Evolutionary conservation across 2,888 invertebrate species (phyloP), one percentile per base, ranked within the genome.

Genomic region (Macrostomum cliftonense): DNA sequence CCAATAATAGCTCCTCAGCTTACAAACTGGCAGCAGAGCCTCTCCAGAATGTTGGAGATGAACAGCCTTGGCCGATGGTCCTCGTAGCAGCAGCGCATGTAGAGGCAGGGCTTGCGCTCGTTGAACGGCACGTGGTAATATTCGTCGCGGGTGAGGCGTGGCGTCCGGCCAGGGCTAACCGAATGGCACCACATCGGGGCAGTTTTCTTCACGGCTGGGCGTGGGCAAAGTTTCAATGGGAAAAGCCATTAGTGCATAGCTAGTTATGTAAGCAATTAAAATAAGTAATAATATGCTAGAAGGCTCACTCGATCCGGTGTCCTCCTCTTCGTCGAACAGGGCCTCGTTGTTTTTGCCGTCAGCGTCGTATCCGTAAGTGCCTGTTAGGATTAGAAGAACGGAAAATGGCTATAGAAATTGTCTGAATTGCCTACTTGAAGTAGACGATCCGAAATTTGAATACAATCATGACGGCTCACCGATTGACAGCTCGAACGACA

Each of bases 21-120:
- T 49, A 50, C 50, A 39, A 50, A 13, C 38, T 51, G 36, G 9
- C 36, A 37, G 20, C 51, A 19, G 12, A 50, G 42, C 38, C 21
- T 43, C 20, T 54, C 46, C 19, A 60, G 39, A 28, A 58, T 49
- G 42, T 61, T 60, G 37, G 52, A 52, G 45, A 56, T 55, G 45
- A 49, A 56, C 9, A 56, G 46, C 19, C 60, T 46, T 40, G 55
- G 55, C 4, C 57, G 38, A 37, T 54, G 46, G 44, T 60, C 60
- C 46, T 60, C 60, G 45, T 53, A 56, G 21, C 49, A 42, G n/a
- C 47, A 42, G 16, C 42, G 42, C 14, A 56, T 52, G 46, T 52
- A 60, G 17, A 60, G 46, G 47, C 58, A 58, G 4, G 60, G 60
- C 43, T 61, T 60, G 37, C 51, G 48, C 36, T 54, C 53, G 12